phyloP scores from a whole-genome alignment of 1,140 invertebrate genomes.

The Aphidius ervi region DNA sequence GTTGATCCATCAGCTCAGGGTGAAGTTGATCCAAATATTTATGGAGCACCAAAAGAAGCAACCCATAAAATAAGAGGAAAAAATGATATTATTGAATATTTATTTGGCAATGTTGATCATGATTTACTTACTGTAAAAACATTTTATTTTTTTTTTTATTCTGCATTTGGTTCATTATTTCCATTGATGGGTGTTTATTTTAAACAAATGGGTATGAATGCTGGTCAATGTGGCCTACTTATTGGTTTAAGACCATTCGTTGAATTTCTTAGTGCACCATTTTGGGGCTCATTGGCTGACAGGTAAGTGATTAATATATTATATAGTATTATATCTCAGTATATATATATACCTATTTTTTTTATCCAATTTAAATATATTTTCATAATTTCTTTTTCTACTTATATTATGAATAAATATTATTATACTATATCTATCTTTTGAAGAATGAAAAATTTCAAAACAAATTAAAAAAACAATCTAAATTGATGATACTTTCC shows the following conservation, averaged over 20 bases:
- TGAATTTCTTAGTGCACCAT: conserved; percentile 95
- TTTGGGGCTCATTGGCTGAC: conserved; percentile 95
- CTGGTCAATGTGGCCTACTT: conserved; percentile 87
- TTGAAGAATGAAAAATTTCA: neutral
- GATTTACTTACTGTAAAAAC: conserved; percentile 90
- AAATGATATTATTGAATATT: conserved; percentile 76
- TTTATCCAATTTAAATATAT: neutral
- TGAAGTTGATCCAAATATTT: conserved; percentile 70
- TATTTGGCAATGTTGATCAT: conserved; percentile 80
- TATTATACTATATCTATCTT: neutral
- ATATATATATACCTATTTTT: too few species aligned
- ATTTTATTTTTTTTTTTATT: conserved; percentile 99
- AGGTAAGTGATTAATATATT: conserved; percentile 52
- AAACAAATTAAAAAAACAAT: neutral
- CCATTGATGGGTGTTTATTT: conserved; percentile 98
- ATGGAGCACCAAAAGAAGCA: conserved; percentile 79
- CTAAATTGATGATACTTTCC: neutral
- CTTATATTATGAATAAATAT: too few species aligned
- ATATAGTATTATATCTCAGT: neutral
- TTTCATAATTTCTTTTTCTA: too few species aligned
- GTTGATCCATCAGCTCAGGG: conserved; percentile 71
- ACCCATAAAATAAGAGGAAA: conserved; percentile 84
- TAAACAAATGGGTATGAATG: conserved; percentile 98
- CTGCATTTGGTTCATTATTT: conserved; percentile 96
- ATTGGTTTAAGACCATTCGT: conserved; percentile 93